Base-by-base conservation (phyloP, 2,888 invertebrate species). In the Zonitis immaculata region DNA sequence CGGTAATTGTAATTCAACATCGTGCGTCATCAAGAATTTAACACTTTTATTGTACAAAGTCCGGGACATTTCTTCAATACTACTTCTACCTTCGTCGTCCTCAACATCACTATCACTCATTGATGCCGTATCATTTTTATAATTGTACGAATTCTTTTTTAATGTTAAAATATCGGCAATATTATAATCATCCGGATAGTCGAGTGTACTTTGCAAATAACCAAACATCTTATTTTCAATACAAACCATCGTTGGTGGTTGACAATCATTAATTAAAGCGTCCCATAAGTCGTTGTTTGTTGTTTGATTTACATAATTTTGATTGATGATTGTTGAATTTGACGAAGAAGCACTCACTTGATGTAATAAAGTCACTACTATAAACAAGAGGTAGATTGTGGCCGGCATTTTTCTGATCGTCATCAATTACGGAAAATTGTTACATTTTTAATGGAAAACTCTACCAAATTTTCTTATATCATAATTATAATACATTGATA, bases 21-120 rank as follows among this genome's bases (percentile, higher is more conserved):
- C 87, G 62, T 91, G 89, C 0, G 88, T 89, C 73, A 87, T 85
- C 20, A 91, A 76, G 67, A 91, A 91, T 65, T 85, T 84, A 7
- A 67, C 57, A 1, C 70, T 65, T 69, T 86, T 87, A 42, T 82
- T 83, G 65, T 86, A 85, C 0, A 91, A 72, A 0, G 87, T 82
- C 59, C 83, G 82, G 0, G 89, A 86, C 12, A 91, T 82, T 76
- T 89, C 88, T 76, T 88, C 87, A 49, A 90, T 73, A n/a, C 87
- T 86, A 16, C 83, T 64, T 48, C 59, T 58, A 44, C 75, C 71
- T 54, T 76, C 73, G 32, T 73, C 66, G 42, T 62, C 52, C 46
- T 78, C 74, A 62, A 77, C 77, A 57, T 77, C 76, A 20, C 77
- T 76, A 39, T 78, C 77, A 52, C 77, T 75, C 18, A 68, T 65